Base-by-base conservation (phyloP, 2,113 vertebrate genomes). In the Hassar affinis region DNA sequence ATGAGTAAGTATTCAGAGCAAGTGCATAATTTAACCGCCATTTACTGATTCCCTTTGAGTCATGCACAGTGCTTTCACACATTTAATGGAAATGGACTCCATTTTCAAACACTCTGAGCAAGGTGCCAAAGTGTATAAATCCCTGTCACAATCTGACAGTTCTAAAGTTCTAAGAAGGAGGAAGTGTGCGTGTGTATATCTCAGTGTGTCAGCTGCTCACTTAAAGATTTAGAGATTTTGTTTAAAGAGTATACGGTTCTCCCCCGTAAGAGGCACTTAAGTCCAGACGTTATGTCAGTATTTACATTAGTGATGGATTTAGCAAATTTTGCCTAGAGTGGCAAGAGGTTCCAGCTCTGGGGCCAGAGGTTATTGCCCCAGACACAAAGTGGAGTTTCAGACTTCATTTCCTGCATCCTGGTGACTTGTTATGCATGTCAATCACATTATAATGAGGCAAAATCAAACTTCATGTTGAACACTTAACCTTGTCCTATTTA, bases 51-150 rank as follows among this genome's bases (percentile, higher is more conserved):
- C 74, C 51, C 51, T 77, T 56, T 77, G 74, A 77, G 74, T 56
- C 74, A 56, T 38, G 51, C 74, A 76, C 51, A 38, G 74, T 20
- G 61, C 78, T 80, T 49, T 66, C 78, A 80, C 45, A 80, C 61
- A 6, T 35, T 80, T 80, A 77, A 77, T 77, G 78, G 78, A 80
- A 80, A 80, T 66, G 47, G 62, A 64, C 45, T 80, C 45, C 42
- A 66, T 80, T 56, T 77, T 56, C 51, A 77, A 77, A 77, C 74
- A 77, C 74, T 77, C 74, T 56, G 74, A 77, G 74, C 51, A 77
- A 77, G 30, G 74, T 77, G 74, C 74, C 74, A 77, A 77, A 77
- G 74, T 77, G 51, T 56, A 77, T 77, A 54, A 77, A 77, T 77
- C 74, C 51, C 74, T 38, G 74, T 56, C 74, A 77, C 3, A 54